These are phyloP conservation scores for Stichodactyla helianthus DNA, from an alignment of 64 coral and sea anemone genomes.

Conservation along the genomic window DNA sequence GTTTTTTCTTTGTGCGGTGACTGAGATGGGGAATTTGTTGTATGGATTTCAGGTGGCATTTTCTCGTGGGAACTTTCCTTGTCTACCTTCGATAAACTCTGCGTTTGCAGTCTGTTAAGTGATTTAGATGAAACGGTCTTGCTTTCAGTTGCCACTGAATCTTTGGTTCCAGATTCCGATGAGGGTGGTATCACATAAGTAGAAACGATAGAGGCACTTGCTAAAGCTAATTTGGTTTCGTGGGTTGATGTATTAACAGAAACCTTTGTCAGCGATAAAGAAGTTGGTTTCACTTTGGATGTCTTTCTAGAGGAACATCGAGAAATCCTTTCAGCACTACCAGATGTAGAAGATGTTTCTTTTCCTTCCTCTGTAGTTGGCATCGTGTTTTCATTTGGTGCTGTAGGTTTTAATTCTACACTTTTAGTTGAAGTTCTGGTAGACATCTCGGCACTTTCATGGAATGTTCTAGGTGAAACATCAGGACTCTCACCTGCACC, in stretches of 20 bases:
- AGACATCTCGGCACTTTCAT: background rate
- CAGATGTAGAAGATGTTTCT: background rate
- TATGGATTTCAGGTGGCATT: background rate
- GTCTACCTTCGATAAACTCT: background rate
- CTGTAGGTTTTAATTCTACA: background rate
- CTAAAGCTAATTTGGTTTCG: background rate
- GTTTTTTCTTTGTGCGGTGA: background rate
- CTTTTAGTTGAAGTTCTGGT: conserved; percentile 17
- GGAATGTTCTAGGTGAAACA: background rate
- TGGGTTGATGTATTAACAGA: background rate
- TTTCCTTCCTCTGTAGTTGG: too few species aligned
- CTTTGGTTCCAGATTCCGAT: background rate
- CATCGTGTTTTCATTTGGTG: background rate
- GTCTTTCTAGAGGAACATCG: background rate
- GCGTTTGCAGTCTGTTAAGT: background rate
- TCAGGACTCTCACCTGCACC: background rate
- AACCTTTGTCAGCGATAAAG: background rate
- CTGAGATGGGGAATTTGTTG: background rate
- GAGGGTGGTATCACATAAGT: background rate
- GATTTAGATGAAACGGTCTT: background rate
- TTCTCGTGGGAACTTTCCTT: background rate
- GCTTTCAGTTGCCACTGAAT: background rate
- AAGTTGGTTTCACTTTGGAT: background rate
- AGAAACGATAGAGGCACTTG: background rate
- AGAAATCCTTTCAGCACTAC: background rate